Evolutionary conservation across 2,888 invertebrate genomes (phyloP).

Genomic region (Sarcophaga subvicina): DNA sequence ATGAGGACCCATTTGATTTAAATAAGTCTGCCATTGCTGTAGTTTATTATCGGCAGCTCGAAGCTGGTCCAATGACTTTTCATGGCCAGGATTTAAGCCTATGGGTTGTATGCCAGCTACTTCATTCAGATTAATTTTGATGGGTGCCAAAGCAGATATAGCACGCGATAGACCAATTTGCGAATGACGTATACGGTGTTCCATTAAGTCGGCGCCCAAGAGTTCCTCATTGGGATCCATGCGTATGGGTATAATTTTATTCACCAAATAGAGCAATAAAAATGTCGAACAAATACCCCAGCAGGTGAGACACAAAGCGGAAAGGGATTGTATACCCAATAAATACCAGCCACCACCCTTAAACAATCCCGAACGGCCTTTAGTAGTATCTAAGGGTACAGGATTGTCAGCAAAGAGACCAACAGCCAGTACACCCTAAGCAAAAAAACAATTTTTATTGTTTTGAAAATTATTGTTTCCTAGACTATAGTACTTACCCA

Average conservation of each 20-base stretch:
- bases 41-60: conserved; percentile 80
- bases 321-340: conserved; percentile 90
- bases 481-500: conserved; percentile 84
- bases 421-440: conserved; percentile 84
- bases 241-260: conserved; percentile 90
- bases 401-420: conserved; percentile 95
- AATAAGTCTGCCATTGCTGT: conserved; percentile 79
- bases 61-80: conserved; percentile 78
- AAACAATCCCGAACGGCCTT: conserved; percentile 88
- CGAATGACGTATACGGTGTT: conserved; percentile 90
- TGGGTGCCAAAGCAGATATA: conserved; percentile 87
- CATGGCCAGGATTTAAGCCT: conserved; percentile 87
- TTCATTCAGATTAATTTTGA: conserved; percentile 83
- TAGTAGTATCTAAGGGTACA: conserved; percentile 90
- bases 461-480: not conserved
- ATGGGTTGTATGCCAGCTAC: conserved; percentile 79
- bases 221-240: conserved; percentile 94
- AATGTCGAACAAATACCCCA: conserved; percentile 91
- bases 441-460: not conserved
- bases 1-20: conserved; percentile 76
- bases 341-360: conserved; percentile 95
- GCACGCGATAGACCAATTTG: conserved; percentile 88
- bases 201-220: conserved; percentile 93
- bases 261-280: conserved; percentile 89
- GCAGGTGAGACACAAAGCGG: conserved; percentile 86